Evolutionary conservation across 2,888 invertebrate genomes (phyloP), one percentile per base, ranked within the genome.

Genomic region (Xanthorhoe spadicearia): DNA sequence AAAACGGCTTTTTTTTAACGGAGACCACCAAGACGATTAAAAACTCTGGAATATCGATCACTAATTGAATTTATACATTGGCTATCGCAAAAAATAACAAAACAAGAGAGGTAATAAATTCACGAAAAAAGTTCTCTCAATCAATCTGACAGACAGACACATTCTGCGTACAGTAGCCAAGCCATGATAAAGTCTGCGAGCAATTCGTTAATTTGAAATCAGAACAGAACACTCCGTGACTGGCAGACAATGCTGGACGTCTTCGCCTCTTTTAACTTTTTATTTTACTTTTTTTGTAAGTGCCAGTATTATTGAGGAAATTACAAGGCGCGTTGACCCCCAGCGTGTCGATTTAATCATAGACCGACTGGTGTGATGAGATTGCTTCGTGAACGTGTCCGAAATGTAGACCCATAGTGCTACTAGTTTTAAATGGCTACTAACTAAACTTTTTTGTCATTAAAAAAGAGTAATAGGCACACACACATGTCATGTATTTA

Each of bases 291-390:
- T 83, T 23, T 83, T 85, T 79, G 70, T 73, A 3, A 43, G 69
- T 74, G 75, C 67, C 74, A 75, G 76, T 77, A 76, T n/a, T n/a
- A n/a, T 77, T 70, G 71, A 75, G 78, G 75, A 83, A 83, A 85
- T 83, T 80, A 83, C 69, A 73, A 69, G 32, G 74, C 60, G 53
- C 73, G 67, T 73, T 70, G 73, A 75, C 67, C 72, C 58, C 65
- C 58, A 28, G 38, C 60, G 61, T 63, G 61, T 60, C 59, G 64
- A 69, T 65, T 55, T 63, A 63, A 73, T 71, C 61, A 58, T 57
- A 63, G 35, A 61, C 51, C 9, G 38, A 19, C 5, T 23, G 48
- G 1, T 28, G 49, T 19, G 23, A 63, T 46, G 32, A 50, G 13
- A 50, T 50, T 50, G 43, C 23, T 6, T 48, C 17, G 17, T 48